Evolutionary conservation across 2,113 vertebrate species (phyloP), one percentile per base, ranked within the genome.

Genomic region (Pithys albifrons): DNA sequence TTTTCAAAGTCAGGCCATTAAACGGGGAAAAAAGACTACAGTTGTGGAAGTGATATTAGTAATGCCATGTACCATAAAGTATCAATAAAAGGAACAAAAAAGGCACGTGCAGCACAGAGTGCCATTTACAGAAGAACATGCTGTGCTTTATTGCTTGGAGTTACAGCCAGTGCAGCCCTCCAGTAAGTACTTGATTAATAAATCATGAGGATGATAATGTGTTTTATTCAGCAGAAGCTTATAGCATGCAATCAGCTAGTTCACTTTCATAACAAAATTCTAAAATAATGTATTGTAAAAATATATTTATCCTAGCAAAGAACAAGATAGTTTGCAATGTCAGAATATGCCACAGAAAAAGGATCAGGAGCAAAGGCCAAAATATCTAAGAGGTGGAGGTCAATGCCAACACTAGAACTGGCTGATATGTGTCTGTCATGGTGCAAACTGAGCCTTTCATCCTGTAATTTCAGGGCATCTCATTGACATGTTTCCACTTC

Each of bases 81-180:
- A 79, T 18, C 54, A 73, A 20, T 85, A 57, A 90, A 93, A 83
- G 31, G 48, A 85, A 77, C 6, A 52, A 76, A 86, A 82, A 80
- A 6, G 16, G 46, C 79, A 88, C 1, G 1, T 80, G 67, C 1
- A 10, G 31, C 41, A 57, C 16, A 18, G 39, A 77, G 23, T 71
- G 27, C 28, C 90, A 31, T 76, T 88, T 93, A 62, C 54, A 73
- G 72, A 93, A 61, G 25, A 27, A 64, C 61, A 39, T 33, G 14
- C 12, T 74, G 59, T 73, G 20, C 62, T 94, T 83, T 86, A 80
- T 19, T 58, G 43, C 48, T 48, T 23, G 29, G 48, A 78, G 52
- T 64, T 85, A 79, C 19, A 88, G 66, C 51, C 49, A 80, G 41
- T 61, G 49, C 54, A 89, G 46, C 51, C 45, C 37, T 85, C 37